These are phyloP conservation scores for Penaeus indicus DNA, from an alignment of 1,140 invertebrate genomes.

Conservation along the genomic window DNA sequence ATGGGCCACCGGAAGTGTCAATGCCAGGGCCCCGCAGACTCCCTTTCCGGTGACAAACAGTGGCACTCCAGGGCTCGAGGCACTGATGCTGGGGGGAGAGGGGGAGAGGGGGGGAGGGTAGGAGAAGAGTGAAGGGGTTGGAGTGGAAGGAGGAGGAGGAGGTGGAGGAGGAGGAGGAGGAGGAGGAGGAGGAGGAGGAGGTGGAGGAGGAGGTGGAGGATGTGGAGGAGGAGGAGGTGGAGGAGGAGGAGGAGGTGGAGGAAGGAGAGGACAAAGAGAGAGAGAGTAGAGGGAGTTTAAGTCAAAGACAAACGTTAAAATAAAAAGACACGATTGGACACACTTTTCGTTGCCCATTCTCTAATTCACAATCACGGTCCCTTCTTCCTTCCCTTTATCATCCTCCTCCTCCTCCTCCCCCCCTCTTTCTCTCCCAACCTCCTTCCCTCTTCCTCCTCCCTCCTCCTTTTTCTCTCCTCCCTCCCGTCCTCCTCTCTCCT, in stretches of 20 bases:
- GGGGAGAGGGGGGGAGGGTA: not conserved
- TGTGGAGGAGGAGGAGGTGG: not conserved
- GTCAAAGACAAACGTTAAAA: not conserved
- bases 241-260: not conserved
- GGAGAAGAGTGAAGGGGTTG: not conserved
- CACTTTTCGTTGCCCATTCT: no score
- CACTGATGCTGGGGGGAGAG: not conserved
- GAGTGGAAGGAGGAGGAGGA: conserved; percentile 4
- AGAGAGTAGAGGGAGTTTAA: not conserved
- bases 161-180: not conserved
- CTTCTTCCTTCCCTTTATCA: not conserved
- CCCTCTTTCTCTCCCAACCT: not conserved
- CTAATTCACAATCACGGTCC: conserved; percentile 10
- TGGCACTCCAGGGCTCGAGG: not conserved
- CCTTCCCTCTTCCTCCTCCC: not conserved
- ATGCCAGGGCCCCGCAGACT: not conserved
- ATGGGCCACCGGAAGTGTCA: conserved; percentile 11
- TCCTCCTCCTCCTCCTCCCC: not conserved
- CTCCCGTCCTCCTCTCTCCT: no score
- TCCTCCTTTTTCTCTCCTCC: no score
- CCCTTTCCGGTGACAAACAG: no score
- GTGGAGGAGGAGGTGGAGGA: not conserved
- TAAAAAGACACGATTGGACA: not conserved
- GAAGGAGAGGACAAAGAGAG: not conserved
- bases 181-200: not conserved